A percentile compares a stretch with the other conserved stretches of the same genome.
Conservation (phyloP, 2,888 invertebrate species). For the Hemithea aestivaria region DNA sequence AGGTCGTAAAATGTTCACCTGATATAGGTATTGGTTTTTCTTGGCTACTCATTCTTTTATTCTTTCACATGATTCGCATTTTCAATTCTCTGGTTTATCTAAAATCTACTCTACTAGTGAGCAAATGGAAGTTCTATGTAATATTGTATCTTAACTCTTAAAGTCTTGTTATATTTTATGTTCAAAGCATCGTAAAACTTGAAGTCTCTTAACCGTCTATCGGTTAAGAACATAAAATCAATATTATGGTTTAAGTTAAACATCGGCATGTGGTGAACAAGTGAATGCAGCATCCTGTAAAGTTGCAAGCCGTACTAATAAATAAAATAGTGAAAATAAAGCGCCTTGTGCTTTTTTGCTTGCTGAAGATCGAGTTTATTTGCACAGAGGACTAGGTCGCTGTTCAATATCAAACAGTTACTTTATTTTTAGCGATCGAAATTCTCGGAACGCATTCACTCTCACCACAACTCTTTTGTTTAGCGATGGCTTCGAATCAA, state of each 20-base stretch:
- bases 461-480: constrained; percentile 55
- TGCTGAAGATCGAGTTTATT: constrained; percentile 23
- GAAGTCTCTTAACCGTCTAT: neutral
- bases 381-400: constrained; percentile 34
- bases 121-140: too few relatives aligned
- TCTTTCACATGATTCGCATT: constrained; percentile 8
- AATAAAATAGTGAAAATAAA: constrained; percentile 11
- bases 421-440: constrained; percentile 39
- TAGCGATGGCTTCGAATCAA: constrained; percentile 43
- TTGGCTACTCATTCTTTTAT: constrained; percentile 26
- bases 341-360: constrained; percentile 14
- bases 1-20: constrained; percentile 46
- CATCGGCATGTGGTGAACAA: constrained; percentile 23
- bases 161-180: too few relatives aligned
- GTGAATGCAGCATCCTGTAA: constrained; percentile 20
- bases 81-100: too few relatives aligned
- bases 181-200: constrained; percentile 5
- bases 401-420: constrained; percentile 35
- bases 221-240: constrained; percentile 4
- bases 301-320: constrained; percentile 8
- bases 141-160: too few relatives aligned
- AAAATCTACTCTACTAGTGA: too few relatives aligned
- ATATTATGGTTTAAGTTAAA: constrained; percentile 9
- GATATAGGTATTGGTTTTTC: constrained; percentile 35
- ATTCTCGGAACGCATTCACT: constrained; percentile 48